These are phyloP conservation scores for Tauraco hartlaubi DNA, from an alignment of 2,797 vertebrate genomes.

Conservation along the genomic window DNA sequence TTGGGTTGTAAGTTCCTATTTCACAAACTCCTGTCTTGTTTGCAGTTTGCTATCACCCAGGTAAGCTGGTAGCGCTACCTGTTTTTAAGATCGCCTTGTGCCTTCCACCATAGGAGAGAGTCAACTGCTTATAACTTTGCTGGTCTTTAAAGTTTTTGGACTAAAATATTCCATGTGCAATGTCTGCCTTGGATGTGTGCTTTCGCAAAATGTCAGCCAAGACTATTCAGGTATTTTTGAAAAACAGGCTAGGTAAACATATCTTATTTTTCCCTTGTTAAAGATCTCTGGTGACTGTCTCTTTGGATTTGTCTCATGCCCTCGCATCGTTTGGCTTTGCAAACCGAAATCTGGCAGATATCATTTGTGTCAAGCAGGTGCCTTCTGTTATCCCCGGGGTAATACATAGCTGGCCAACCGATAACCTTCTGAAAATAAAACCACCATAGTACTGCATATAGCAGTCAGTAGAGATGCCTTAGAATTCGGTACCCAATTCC, in stretches of 20 bases:
- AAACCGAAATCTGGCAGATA: slow-evolving; percentile 41
- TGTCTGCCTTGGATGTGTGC: neutral
- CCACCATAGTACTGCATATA: neutral
- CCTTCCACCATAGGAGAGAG: neutral
- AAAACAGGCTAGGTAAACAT: neutral
- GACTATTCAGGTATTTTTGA: neutral
- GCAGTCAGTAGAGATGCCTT: neutral
- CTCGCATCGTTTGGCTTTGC: neutral
- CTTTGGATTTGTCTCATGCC: neutral
- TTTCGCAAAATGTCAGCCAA: neutral
- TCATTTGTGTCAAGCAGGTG: slow-evolving; percentile 6
- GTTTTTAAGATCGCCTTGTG: neutral
- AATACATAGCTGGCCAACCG: slow-evolving; percentile 22
- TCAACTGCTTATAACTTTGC: neutral
- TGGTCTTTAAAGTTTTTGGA: neutral
- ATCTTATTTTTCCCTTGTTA: neutral
- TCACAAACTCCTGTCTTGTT: neutral
- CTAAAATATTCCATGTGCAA: neutral
- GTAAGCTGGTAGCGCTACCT: neutral
- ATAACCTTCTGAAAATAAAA: slow-evolving; percentile 45
- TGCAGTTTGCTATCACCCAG: neutral
- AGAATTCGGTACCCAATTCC: neutral
- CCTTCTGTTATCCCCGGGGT: slow-evolving; percentile 17
- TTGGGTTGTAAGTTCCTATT: neutral
- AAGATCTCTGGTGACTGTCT: neutral